A percentile compares a stretch with the other conserved stretches of the same genome.
Conservation (phyloP, 2,113 vertebrate species). For the Planiliza haematocheilus region DNA sequence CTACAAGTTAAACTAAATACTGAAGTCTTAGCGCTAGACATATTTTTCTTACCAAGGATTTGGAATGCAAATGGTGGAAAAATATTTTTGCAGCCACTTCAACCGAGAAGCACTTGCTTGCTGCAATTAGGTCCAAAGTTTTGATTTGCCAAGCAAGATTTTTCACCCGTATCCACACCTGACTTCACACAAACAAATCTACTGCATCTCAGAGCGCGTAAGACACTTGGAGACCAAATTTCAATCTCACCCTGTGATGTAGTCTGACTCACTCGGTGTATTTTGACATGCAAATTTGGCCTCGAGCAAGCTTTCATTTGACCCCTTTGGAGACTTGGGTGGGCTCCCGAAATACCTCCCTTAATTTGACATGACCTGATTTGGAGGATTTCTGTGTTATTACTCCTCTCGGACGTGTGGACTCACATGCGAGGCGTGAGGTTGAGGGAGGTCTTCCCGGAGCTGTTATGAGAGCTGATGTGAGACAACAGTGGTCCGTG, state of each 20-base stretch:
- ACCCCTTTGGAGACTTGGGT: constrained; percentile 73
- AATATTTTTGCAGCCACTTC: constrained; percentile 64
- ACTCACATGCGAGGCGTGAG: constrained; percentile 75
- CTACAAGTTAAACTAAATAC: constrained; percentile 33
- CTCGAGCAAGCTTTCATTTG: constrained; percentile 56
- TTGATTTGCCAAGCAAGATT: constrained; percentile 54
- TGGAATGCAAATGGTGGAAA: constrained; percentile 51
- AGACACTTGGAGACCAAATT: constrained; percentile 16
- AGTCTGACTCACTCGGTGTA: constrained; percentile 59
- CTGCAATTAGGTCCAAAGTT: constrained; percentile 59
- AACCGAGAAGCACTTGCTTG: constrained; percentile 58
- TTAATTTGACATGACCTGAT: constrained; percentile 82
- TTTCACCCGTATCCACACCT: constrained; percentile 51
- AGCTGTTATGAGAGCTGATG: constrained; percentile 73
- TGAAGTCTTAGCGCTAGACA: neutral
- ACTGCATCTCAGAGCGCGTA: constrained; percentile 19
- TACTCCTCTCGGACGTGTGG: constrained; percentile 71
- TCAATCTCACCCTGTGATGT: constrained; percentile 38
- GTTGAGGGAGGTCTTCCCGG: constrained; percentile 72
- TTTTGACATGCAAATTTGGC: constrained; percentile 77
- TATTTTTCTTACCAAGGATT: constrained; percentile 29
- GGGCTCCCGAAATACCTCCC: constrained; percentile 75
- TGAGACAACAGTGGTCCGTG: constrained; percentile 66
- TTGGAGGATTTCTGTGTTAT: constrained; percentile 78
- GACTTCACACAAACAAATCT: constrained; percentile 36